phyloP scores from a whole-genome alignment of 2,888 invertebrate genomes.

The Parascotia fuliginaria region DNA sequence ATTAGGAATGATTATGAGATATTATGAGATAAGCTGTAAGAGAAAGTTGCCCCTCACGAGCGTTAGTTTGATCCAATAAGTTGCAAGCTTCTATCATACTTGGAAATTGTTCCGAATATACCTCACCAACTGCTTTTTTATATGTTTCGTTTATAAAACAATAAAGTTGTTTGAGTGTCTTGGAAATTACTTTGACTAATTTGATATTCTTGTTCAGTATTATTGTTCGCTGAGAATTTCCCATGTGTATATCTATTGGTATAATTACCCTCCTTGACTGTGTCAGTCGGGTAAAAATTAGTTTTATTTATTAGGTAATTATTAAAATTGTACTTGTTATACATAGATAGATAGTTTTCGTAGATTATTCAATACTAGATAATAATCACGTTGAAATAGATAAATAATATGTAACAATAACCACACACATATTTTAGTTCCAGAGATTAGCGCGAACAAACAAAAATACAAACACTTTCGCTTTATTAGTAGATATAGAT shows the following conservation, averaged over 20 bases:
- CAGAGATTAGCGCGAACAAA: no score
- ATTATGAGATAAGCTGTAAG: slow-evolving; percentile 44
- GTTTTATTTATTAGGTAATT: no score
- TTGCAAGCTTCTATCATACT: slow-evolving; percentile 38
- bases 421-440: no score
- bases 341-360: no score
- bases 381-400: no score
- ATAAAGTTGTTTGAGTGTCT: slow-evolving; percentile 27
- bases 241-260: slow-evolving; percentile 6
- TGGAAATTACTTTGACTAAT: slow-evolving; percentile 28
- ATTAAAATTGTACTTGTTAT: no score
- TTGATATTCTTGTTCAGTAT: slow-evolving; percentile 26
- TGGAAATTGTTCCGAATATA: slow-evolving; percentile 36
- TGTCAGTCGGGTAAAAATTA: no score
- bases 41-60: slow-evolving; percentile 41
- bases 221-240: slow-evolving; percentile 32
- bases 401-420: no score
- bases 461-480: no score
- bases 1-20: slow-evolving; percentile 49
- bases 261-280: background rate
- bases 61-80: slow-evolving; percentile 46
- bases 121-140: slow-evolving; percentile 23
- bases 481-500: no score
- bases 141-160: slow-evolving; percentile 37
- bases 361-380: no score